Percentiles rank a stretch among this genome's conserved stretches.
Conservation (phyloP, 2,888 invertebrate species). For the Antheraea yamamai region DNA sequence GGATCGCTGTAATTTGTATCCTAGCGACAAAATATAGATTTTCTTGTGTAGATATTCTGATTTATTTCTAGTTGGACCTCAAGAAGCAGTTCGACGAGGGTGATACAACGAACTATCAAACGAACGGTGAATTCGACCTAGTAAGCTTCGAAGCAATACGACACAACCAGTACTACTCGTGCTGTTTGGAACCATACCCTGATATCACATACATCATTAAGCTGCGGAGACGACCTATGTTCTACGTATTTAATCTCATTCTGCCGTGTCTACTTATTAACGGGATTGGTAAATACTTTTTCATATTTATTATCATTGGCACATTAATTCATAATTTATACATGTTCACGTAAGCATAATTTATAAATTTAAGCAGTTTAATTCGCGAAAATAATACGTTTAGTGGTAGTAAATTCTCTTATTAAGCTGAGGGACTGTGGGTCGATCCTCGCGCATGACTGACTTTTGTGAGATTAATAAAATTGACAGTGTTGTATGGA, state of each 20-base stretch:
- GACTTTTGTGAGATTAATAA: no score
- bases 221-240: constrained; percentile 88
- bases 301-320: neutral
- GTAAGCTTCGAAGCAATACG: constrained; percentile 88
- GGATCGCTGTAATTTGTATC: no score
- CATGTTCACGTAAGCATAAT: neutral
- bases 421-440: neutral
- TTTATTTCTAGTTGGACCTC: constrained; percentile 84
- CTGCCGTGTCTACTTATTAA: constrained; percentile 92
- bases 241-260: constrained; percentile 93
- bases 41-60: neutral
- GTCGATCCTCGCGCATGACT: no score
- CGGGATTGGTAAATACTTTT: constrained; percentile 86
- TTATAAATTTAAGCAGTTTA: neutral
- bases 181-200: constrained; percentile 91
- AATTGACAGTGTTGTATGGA: no score
- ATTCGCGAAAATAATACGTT: neutral
- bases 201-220: constrained; percentile 92
- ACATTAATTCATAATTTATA: neutral
- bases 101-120: constrained; percentile 93
- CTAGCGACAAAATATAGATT: no score
- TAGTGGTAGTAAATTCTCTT: neutral
- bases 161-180: constrained; percentile 89
- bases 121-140: constrained; percentile 95
- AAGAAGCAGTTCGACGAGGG: constrained; percentile 90